Conservation (phyloP, 2,113 vertebrate species). For the Lota lota region DNA sequence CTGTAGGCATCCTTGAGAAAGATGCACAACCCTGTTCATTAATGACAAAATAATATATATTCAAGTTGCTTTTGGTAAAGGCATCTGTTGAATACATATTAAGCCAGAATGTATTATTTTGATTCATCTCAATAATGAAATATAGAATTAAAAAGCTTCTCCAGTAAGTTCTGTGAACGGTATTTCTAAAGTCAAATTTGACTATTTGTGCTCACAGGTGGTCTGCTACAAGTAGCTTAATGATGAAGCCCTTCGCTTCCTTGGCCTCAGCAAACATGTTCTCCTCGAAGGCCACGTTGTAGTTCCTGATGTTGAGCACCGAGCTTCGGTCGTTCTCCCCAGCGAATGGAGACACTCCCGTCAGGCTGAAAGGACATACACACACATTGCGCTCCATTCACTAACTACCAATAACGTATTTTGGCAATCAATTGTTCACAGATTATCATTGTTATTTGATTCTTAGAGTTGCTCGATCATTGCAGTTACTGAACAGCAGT, state of each 20-base stretch:
- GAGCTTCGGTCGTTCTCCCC: slow-evolving; percentile 93
- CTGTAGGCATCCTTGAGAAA: too few species aligned
- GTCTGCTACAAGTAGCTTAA: slow-evolving; percentile 92
- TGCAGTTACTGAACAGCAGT: not conserved
- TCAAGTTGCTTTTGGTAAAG: not conserved
- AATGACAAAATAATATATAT: slow-evolving; percentile 5
- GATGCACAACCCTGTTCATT: too few species aligned
- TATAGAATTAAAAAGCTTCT: too few species aligned
- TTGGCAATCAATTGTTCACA: too few species aligned
- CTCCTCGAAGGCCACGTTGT: slow-evolving; percentile 95
- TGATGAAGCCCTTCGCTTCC: slow-evolving; percentile 95
- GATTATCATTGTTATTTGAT: not conserved
- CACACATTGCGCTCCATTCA: too few species aligned
- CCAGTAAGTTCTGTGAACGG: too few species aligned
- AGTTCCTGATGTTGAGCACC: slow-evolving; percentile 91
- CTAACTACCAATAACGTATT: too few species aligned
- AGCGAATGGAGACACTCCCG: slow-evolving; percentile 92
- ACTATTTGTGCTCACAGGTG: slow-evolving; percentile 82
- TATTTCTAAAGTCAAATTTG: not conserved
- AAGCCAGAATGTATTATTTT: too few species aligned
- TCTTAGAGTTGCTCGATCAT: slow-evolving; percentile 1
- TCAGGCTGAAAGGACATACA: slow-evolving; percentile 74
- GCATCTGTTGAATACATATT: not conserved
- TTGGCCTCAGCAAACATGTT: slow-evolving; percentile 86
- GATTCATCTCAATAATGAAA: too few species aligned